Percentiles rank a stretch among this genome's conserved stretches.
Evolutionary conservation across 2,797 vertebrate species (phyloP).

Genomic region (Chromobotia macracanthus): DNA sequence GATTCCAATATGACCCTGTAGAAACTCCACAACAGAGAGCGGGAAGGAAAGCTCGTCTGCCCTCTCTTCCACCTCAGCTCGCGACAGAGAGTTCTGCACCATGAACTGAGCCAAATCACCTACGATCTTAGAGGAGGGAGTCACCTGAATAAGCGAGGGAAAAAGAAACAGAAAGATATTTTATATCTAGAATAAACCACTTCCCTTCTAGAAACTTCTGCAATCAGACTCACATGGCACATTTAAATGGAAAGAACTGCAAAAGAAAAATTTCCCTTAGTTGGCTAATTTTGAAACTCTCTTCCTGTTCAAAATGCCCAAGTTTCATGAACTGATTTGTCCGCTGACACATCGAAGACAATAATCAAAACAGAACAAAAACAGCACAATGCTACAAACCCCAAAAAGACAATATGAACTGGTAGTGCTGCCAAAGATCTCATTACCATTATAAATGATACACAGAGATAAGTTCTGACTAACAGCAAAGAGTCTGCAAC

Average conservation of each 20-base stretch:
- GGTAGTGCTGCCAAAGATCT: too few species aligned
- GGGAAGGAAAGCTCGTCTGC: conserved; percentile 95
- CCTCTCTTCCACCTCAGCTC: conserved; percentile 83
- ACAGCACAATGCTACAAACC: neutral
- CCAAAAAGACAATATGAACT: neutral
- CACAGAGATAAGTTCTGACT: too few species aligned
- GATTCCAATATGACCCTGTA: conserved; percentile 89
- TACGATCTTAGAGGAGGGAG: conserved; percentile 94
- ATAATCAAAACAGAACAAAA: neutral
- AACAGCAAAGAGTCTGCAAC: neutral
- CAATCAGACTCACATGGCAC: conserved; percentile 1
- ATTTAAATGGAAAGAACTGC: neutral
- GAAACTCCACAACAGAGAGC: conserved; percentile 89
- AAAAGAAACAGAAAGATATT: neutral
- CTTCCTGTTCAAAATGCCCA: too few species aligned
- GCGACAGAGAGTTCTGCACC: conserved; percentile 89
- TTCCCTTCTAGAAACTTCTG: neutral
- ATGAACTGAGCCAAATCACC: conserved; percentile 97
- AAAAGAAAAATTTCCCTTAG: neutral
- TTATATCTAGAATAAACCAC: neutral
- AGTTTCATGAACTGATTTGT: neutral
- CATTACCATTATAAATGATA: too few species aligned
- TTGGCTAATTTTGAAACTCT: too few species aligned
- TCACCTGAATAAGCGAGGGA: conserved; percentile 78
- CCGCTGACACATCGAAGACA: neutral